Evolutionary conservation across 2,797 vertebrate genomes (phyloP).

Genomic region (Eidolon dupreanum): DNA sequence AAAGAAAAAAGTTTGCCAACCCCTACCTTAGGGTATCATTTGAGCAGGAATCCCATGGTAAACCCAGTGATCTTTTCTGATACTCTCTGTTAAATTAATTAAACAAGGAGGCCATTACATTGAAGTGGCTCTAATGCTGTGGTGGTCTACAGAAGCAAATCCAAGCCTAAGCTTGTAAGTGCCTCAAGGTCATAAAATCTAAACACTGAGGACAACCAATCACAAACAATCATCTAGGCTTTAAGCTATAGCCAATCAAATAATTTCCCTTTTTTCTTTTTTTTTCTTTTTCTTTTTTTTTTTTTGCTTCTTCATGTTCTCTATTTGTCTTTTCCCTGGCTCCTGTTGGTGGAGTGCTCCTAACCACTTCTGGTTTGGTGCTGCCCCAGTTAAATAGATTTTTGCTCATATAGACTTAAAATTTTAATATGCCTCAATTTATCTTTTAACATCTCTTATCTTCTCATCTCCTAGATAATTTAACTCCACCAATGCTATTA

Average conservation of each 20-base stretch:
- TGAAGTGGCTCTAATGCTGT: not conserved
- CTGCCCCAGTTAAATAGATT: not conserved
- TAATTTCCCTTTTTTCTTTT: not conserved
- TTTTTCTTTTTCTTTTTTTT: not conserved
- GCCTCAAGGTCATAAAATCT: not conserved
- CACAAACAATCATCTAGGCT: not conserved
- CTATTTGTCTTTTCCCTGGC: not conserved
- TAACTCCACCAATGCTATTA: not conserved
- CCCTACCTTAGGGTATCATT: not conserved
- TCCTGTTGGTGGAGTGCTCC: not conserved
- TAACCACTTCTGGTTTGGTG: not conserved
- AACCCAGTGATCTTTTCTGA: not conserved
- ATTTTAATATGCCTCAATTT: not conserved
- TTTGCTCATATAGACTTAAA: not conserved
- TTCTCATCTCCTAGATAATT: not conserved
- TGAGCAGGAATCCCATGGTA: not conserved
- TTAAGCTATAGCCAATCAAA: not conserved
- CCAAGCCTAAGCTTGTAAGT: not conserved
- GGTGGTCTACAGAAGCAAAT: not conserved
- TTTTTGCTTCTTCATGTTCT: not conserved
- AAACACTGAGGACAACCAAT: not conserved
- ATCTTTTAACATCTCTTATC: not conserved
- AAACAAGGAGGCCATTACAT: not conserved
- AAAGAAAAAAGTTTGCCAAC: not conserved
- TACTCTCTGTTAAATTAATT: not conserved